These are phyloP conservation scores for Agrypnia vestita DNA, from an alignment of 1,140 invertebrate genomes.

Conservation along the genomic window DNA sequence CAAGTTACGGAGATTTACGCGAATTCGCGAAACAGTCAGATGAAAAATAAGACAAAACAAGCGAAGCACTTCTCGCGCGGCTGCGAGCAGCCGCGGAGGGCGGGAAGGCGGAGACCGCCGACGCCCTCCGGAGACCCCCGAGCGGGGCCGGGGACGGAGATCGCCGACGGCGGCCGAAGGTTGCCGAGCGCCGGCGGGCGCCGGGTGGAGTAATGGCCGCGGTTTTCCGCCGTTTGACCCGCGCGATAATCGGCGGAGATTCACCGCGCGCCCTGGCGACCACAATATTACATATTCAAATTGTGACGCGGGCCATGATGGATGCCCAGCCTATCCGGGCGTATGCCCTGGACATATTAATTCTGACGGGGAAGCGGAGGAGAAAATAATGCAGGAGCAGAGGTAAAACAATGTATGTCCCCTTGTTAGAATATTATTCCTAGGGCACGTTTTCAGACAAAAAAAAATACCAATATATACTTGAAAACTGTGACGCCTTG, in stretches of 20 bases:
- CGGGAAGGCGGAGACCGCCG: not conserved
- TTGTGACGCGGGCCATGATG: conserved; percentile 23
- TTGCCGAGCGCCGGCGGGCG: too few species aligned
- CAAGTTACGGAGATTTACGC: conserved; percentile 21
- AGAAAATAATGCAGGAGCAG: too few species aligned
- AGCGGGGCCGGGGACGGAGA: not conserved
- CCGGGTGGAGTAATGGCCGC: not conserved
- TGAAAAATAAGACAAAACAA: conserved; percentile 16
- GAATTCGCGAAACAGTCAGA: not conserved
- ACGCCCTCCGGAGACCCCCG: not conserved
- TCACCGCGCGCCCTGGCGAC: conserved; percentile 1
- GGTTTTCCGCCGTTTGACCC: not conserved
- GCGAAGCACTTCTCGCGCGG: not conserved
- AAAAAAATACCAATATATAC: too few species aligned
- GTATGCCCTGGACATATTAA: conserved; percentile 21
- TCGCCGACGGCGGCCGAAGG: not conserved
- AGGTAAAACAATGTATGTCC: too few species aligned
- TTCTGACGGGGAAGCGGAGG: not conserved
- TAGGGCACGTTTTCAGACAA: too few species aligned
- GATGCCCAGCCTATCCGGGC: conserved; percentile 14
- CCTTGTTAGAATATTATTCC: too few species aligned
- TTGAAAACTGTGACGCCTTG: too few species aligned
- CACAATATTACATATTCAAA: conserved; percentile 25
- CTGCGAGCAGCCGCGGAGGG: not conserved
- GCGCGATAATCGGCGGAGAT: not conserved